A percentile compares a stretch with the other conserved stretches of the same genome.
These are phyloP conservation scores for Falcunculus frontatus DNA, from an alignment of 2,113 vertebrate species.

Conservation along the genomic window DNA sequence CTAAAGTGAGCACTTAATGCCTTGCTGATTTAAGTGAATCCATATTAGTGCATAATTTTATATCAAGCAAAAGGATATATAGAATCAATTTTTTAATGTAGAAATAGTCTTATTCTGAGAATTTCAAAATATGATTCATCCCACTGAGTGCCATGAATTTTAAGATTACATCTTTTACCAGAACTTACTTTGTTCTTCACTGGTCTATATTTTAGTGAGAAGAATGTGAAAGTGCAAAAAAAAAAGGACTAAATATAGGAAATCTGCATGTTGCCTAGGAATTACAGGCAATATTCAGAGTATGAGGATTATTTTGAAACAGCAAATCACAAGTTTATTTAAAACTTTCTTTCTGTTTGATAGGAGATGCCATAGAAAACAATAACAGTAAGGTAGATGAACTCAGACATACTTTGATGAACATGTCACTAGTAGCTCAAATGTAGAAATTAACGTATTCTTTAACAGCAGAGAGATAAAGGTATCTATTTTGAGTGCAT, in stretches of 20 bases:
- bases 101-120: background rate
- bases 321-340: background rate
- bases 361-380: background rate
- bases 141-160: background rate
- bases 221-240: background rate
- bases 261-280: background rate
- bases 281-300: background rate
- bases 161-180: background rate
- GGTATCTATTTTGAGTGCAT: background rate
- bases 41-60: background rate
- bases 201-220: background rate
- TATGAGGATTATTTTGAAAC: background rate
- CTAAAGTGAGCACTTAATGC: background rate
- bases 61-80: background rate
- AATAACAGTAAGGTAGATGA: background rate
- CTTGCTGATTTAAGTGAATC: background rate
- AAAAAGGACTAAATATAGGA: background rate
- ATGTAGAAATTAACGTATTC: background rate
- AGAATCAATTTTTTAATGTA: background rate
- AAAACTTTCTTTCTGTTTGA: background rate
- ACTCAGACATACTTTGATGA: background rate
- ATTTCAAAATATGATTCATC: background rate
- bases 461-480: background rate
- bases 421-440: background rate
- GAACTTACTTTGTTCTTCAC: background rate